These are phyloP conservation scores for Samia ricini DNA, from an alignment of 1,140 invertebrate species.

Conservation along the genomic window DNA sequence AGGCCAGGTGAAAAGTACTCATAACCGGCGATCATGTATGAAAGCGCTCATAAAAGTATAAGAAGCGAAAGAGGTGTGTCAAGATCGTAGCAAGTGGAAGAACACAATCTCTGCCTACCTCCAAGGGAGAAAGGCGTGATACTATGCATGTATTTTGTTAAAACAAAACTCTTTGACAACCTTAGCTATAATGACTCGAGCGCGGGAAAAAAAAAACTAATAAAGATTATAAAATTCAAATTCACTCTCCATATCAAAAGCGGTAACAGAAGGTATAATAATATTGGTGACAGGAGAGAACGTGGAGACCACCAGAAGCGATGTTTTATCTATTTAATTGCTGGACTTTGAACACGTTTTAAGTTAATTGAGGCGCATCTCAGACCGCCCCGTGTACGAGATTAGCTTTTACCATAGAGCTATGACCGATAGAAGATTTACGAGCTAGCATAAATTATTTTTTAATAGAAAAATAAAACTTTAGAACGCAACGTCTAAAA, in stretches of 20 bases:
- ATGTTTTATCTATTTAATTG: conserved; percentile 53
- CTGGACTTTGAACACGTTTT: conserved; percentile 51
- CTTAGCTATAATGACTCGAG: too few relatives aligned
- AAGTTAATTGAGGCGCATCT: conserved; percentile 57
- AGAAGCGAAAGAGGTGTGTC: too few relatives aligned
- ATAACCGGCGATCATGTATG: too few relatives aligned
- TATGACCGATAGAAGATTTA: conserved; percentile 46
- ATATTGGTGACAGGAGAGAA: not conserved
- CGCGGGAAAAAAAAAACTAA: not conserved
- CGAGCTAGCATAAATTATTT: conserved; percentile 16
- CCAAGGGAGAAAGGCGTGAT: too few relatives aligned
- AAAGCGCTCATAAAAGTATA: too few relatives aligned
- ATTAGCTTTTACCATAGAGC: too few relatives aligned
- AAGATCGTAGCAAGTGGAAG: too few relatives aligned
- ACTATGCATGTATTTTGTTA: too few relatives aligned
- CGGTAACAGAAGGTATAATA: not conserved
- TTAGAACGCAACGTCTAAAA: not conserved
- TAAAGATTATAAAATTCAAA: not conserved
- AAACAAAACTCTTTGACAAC: too few relatives aligned
- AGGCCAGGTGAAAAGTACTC: too few relatives aligned
- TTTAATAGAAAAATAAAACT: not conserved
- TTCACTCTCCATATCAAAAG: not conserved
- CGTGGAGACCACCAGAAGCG: conserved; percentile 54
- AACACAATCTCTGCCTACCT: too few relatives aligned
- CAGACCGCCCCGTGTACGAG: conserved; percentile 19